These are phyloP conservation scores for Cheilosia grossa DNA, from an alignment of 2,888 invertebrate genomes.

Conservation along the genomic window DNA sequence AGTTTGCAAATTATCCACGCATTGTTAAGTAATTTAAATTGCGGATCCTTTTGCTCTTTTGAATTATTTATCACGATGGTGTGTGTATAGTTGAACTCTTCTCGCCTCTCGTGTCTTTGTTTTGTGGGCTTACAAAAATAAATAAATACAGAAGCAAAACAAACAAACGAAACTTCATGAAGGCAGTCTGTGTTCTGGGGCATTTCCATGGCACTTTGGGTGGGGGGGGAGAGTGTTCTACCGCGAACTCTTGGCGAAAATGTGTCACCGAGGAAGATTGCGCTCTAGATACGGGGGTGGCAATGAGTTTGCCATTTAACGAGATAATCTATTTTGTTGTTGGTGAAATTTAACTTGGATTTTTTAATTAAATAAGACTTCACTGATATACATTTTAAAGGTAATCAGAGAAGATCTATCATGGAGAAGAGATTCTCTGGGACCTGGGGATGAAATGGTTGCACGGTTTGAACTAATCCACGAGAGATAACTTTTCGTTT, in stretches of 20 bases:
- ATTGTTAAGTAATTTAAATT: constrained; percentile 63
- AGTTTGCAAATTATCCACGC: constrained; percentile 43
- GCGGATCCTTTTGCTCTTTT: constrained; percentile 54
- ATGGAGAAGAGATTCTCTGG: no score
- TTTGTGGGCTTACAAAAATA: background rate
- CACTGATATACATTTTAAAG: background rate
- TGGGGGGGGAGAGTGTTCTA: background rate
- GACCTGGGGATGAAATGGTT: no score
- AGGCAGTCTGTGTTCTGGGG: background rate
- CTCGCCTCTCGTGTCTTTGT: constrained; percentile 13
- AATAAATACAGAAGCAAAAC: background rate
- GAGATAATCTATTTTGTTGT: constrained; percentile 20
- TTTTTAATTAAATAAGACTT: constrained; percentile 3
- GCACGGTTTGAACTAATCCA: no score
- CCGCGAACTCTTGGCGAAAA: background rate
- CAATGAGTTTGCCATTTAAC: constrained; percentile 1
- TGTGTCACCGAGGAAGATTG: background rate
- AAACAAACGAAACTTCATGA: background rate
- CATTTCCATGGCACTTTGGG: constrained; percentile 3
- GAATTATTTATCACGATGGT: constrained; percentile 58
- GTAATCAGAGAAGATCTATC: background rate
- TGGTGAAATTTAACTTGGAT: background rate
- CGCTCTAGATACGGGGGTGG: constrained; percentile 1
- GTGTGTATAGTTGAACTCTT: constrained; percentile 16
- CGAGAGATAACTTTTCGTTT: background rate